Percentiles rank a stretch among this genome's conserved stretches.
Conservation (phyloP, 1,140 invertebrate species). For the Drosophila pruinosa region DNA sequence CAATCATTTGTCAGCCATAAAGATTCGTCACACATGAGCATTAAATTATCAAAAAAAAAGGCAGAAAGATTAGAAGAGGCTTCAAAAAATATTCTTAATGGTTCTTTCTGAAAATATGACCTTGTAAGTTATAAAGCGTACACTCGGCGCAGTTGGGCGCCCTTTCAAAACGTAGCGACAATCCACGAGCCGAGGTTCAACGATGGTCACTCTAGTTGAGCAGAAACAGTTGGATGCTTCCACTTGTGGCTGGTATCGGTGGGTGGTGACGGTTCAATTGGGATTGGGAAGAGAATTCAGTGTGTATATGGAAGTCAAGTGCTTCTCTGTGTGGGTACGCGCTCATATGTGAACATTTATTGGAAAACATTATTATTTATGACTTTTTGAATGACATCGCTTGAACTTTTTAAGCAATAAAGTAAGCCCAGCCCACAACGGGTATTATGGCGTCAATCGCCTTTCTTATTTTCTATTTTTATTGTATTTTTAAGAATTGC, state of each 20-base stretch:
- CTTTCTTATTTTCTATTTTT: background rate
- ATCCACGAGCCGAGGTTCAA: constrained; percentile 54
- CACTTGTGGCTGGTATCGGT: constrained; percentile 42
- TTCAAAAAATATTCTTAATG: constrained; percentile 66
- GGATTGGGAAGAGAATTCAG: background rate
- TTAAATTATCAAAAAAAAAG: constrained; percentile 65
- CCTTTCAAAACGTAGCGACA: constrained; percentile 30
- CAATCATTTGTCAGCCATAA: constrained; percentile 82
- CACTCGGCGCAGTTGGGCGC: constrained; percentile 33
- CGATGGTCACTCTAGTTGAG: constrained; percentile 51
- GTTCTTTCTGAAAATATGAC: constrained; percentile 65
- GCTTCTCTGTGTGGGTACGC: constrained; percentile 45
- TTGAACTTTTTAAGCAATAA: constrained; percentile 81
- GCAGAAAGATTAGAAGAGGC: constrained; percentile 9
- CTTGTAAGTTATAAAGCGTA: constrained; percentile 71
- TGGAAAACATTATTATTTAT: constrained; percentile 83
- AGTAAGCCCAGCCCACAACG: constrained; percentile 47
- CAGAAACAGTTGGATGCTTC: constrained; percentile 11
- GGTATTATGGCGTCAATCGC: constrained; percentile 34
- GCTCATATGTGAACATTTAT: constrained; percentile 82
- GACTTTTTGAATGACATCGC: constrained; percentile 80
- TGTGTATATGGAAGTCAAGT: constrained; percentile 31
- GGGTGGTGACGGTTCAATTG: constrained; percentile 42
- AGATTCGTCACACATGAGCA: constrained; percentile 79
- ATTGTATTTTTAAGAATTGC: constrained; percentile 34